Conservation (phyloP, 2,113 vertebrate species). For the Pardalotus punctatus region DNA sequence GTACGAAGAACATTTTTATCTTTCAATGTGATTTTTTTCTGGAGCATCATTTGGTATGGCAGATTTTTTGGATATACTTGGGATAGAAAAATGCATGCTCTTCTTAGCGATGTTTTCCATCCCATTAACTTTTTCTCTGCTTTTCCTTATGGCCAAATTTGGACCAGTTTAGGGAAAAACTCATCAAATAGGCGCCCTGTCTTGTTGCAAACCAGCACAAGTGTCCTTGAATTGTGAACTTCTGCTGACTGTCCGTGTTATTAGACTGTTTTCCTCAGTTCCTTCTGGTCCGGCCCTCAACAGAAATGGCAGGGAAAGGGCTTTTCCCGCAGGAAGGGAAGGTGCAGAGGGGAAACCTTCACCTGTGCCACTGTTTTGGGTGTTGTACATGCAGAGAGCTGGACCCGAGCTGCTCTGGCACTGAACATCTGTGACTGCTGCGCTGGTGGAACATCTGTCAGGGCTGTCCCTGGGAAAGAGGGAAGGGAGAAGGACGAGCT, state of each 20-base stretch:
- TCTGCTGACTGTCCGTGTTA: neutral
- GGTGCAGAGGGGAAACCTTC: neutral
- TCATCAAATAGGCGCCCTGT: accelerated
- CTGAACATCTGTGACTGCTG: accelerated
- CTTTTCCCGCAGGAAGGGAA: neutral
- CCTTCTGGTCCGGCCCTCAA: neutral
- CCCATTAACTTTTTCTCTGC: neutral
- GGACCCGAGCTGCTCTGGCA: neutral
- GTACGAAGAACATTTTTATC: neutral
- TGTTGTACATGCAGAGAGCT: neutral
- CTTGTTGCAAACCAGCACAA: neutral
- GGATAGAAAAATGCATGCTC: neutral
- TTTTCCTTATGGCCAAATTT: neutral
- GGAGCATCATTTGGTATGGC: neutral
- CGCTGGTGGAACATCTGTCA: neutral
- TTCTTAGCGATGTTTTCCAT: neutral
- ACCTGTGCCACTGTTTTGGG: accelerated
- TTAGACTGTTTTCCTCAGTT: neutral
- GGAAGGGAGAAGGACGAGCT: neutral
- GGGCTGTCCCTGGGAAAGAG: neutral
- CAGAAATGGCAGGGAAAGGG: neutral
- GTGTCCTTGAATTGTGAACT: neutral
- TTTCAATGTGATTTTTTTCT: neutral
- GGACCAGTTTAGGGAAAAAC: neutral
- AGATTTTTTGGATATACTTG: neutral